Percentiles rank a stretch among this genome's conserved stretches.
Conservation (phyloP, 2,888 invertebrate genomes). For the Sphaerophoria rueppellii region DNA sequence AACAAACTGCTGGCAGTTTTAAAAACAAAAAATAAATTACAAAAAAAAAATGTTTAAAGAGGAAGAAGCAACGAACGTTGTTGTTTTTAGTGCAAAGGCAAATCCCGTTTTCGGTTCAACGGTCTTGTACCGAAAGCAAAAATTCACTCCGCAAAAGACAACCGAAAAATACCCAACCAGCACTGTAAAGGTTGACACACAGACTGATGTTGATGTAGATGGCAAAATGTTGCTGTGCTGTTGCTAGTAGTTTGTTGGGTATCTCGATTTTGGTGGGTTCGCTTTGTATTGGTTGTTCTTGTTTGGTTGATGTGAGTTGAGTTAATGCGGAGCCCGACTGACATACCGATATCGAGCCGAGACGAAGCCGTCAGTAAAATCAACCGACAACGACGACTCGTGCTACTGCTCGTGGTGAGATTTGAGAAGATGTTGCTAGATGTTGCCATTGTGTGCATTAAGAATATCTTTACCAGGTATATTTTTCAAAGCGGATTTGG, state of each 20-base stretch:
- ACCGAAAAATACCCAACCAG: conserved; percentile 22
- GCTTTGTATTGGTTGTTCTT: background rate
- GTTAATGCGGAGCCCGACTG: background rate
- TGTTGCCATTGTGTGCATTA: no score
- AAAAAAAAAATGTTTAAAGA: conserved; percentile 8
- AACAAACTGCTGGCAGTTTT: background rate
- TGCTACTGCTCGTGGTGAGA: no score
- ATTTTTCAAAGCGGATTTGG: no score
- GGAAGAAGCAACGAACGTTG: background rate
- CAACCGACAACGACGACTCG: background rate
- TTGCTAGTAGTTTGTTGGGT: no score
- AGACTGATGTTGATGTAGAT: conserved; percentile 31
- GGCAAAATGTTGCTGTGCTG: conserved; percentile 19
- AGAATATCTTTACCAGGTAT: no score
- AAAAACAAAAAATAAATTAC: background rate
- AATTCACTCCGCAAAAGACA: conserved; percentile 34
- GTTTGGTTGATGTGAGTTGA: conserved; percentile 18
- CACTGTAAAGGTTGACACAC: conserved; percentile 43
- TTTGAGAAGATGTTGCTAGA: no score
- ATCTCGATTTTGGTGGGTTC: conserved; percentile 14
- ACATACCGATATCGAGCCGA: background rate
- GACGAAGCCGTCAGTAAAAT: background rate
- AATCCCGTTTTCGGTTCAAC: conserved; percentile 45
- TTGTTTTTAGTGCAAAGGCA: conserved; percentile 15
- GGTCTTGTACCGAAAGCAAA: conserved; percentile 39